Evolutionary conservation across 2,797 vertebrate species (phyloP).

Genomic region (Scolopax rusticola): DNA sequence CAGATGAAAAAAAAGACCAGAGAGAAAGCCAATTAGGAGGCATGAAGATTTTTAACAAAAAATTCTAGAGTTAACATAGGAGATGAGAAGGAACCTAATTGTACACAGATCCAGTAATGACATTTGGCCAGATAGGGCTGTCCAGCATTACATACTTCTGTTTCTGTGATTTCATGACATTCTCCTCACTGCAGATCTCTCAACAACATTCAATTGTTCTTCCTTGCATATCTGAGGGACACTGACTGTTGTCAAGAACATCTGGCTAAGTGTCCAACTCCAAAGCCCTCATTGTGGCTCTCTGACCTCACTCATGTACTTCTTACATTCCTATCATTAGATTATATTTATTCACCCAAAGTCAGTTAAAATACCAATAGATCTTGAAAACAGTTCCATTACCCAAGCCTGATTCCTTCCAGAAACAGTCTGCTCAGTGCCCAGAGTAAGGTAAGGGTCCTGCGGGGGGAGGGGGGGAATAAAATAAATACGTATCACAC

Average conservation of each 20-base stretch:
- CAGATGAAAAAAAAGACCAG: neutral
- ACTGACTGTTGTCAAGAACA: slow-evolving; percentile 19
- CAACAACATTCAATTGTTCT: slow-evolving; percentile 59
- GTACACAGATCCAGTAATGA: neutral
- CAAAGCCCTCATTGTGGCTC: slow-evolving; percentile 32
- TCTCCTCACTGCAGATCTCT: neutral
- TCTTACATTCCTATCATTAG: neutral
- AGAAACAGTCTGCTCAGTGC: neutral
- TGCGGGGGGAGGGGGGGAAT: neutral
- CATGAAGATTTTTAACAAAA: neutral
- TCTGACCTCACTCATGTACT: slow-evolving; percentile 6
- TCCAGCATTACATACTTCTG: neutral
- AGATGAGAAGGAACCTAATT: neutral
- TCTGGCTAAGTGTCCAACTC: slow-evolving; percentile 6
- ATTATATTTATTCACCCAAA: neutral
- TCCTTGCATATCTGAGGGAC: neutral
- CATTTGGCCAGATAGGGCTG: neutral
- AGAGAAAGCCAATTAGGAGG: neutral
- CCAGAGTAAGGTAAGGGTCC: neutral
- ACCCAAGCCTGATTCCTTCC: neutral
- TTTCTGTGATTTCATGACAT: neutral
- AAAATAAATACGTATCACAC: neutral
- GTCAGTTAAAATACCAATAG: neutral
- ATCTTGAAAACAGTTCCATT: neutral
- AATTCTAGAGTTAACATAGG: neutral